A percentile compares a stretch with the other conserved stretches of the same genome.
Conservation (phyloP, 2,888 invertebrate species). For the Noctua janthina region DNA sequence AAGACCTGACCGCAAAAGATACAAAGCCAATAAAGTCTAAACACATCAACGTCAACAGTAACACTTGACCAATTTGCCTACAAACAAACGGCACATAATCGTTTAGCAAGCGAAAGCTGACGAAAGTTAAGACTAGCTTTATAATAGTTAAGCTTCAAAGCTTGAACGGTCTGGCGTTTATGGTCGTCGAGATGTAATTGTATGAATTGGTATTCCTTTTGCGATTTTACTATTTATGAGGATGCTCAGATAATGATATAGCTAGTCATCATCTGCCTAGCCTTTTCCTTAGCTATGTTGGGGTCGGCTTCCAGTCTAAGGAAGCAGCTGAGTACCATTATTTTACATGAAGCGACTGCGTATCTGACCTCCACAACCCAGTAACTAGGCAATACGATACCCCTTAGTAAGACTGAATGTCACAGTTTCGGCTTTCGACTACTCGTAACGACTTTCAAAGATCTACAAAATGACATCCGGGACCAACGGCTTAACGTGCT, state of each 20-base stretch:
- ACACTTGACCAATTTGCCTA: constrained; percentile 66
- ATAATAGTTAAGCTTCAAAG: constrained; percentile 7
- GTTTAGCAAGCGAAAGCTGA: constrained; percentile 52
- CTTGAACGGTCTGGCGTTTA: constrained; percentile 5
- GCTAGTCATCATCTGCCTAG: too few species aligned
- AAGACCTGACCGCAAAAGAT: constrained; percentile 36
- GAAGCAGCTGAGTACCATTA: too few species aligned
- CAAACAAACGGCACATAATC: constrained; percentile 52
- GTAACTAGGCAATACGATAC: too few species aligned
- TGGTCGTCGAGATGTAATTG: not conserved
- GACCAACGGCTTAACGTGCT: too few species aligned
- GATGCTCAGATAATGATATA: not conserved
- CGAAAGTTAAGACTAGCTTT: constrained; percentile 38
- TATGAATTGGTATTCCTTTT: constrained; percentile 1
- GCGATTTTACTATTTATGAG: not conserved
- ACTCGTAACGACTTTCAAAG: too few species aligned
- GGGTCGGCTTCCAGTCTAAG: too few species aligned
- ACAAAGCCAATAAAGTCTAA: constrained; percentile 48
- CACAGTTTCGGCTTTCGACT: too few species aligned
- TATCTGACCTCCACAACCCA: too few species aligned
- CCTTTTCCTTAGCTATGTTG: too few species aligned
- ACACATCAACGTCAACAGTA: constrained; percentile 34
- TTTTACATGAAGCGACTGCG: too few species aligned
- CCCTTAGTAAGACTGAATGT: too few species aligned
- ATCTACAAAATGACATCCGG: too few species aligned